These are phyloP conservation scores for Chondrosia reniformis DNA, from an alignment of 37 sponge, comb jelly and placozoan species.

Conservation along the genomic window DNA sequence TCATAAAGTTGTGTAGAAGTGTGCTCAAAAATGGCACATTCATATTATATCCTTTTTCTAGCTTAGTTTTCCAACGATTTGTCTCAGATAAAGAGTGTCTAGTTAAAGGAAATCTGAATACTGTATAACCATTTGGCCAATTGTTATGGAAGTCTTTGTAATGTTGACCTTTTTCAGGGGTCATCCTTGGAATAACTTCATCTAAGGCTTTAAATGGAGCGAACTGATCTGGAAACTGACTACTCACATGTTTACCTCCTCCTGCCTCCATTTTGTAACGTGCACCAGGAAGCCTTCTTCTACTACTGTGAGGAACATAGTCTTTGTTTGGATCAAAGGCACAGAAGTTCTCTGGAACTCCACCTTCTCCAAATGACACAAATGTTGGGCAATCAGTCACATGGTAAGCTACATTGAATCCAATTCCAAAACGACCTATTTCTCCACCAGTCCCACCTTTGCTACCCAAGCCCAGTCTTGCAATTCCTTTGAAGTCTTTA, in stretches of 20 bases:
- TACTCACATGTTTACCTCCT: background rate
- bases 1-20: conserved; percentile 12
- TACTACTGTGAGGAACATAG: background rate
- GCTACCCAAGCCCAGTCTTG: conserved; percentile 65
- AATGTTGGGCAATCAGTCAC: conserved; percentile 80
- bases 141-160: conserved; percentile 2
- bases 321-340: conserved; percentile 56
- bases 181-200: conserved; percentile 15
- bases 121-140: conserved; percentile 30
- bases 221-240: conserved; percentile 59
- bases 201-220: conserved; percentile 38
- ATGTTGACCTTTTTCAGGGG: background rate
- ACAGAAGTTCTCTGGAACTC: conserved; percentile 53
- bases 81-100: background rate
- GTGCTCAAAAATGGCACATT: background rate
- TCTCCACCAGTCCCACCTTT: conserved; percentile 42
- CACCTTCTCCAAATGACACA: conserved; percentile 42
- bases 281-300: conserved; percentile 7
- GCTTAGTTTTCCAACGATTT: background rate
- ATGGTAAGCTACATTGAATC: conserved; percentile 85
- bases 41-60: background rate
- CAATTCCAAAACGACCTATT: conserved; percentile 83
- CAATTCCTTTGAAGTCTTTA: conserved; percentile 64
- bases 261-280: conserved; percentile 1
- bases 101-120: conserved; percentile 52